A percentile compares a stretch with the other conserved stretches of the same genome.
Evolutionary conservation across 1,140 invertebrate genomes (phyloP).

Genomic region (Calycopis cecrops): DNA sequence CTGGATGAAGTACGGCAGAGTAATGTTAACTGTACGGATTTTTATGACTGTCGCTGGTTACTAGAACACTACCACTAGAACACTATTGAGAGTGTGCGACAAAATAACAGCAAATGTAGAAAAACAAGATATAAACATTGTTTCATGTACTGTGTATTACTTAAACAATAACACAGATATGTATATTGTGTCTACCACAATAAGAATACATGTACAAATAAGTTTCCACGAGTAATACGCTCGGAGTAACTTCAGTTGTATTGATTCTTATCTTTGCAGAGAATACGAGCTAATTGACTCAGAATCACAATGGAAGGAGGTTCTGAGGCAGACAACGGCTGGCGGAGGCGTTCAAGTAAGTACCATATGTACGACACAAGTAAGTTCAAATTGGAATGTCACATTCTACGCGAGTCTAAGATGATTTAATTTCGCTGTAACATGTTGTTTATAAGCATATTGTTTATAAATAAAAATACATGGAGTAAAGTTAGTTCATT

Average conservation of each 20-base stretch:
- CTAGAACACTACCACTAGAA: no score
- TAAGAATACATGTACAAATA: constrained; percentile 1
- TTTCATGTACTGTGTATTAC: not conserved
- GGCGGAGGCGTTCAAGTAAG: constrained; percentile 61
- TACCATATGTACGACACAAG: constrained; percentile 18
- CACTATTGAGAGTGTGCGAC: no score
- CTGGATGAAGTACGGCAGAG: no score
- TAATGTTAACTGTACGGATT: no score
- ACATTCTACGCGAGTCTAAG: not conserved
- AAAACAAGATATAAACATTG: no score
- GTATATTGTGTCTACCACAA: no score
- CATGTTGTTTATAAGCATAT: no score
- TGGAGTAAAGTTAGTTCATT: no score
- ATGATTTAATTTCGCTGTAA: constrained; percentile 1
- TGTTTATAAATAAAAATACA: no score
- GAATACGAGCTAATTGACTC: constrained; percentile 88
- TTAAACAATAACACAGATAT: not conserved
- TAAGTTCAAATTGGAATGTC: not conserved
- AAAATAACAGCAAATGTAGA: no score
- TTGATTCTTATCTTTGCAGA: constrained; percentile 44
- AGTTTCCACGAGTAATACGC: constrained; percentile 5
- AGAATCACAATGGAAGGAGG: constrained; percentile 90
- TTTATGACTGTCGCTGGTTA: no score
- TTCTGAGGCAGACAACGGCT: constrained; percentile 78
- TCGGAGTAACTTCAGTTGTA: constrained; percentile 11